Base-by-base conservation (phyloP, 2,888 invertebrate species). In the Scrobipalpa costella region DNA sequence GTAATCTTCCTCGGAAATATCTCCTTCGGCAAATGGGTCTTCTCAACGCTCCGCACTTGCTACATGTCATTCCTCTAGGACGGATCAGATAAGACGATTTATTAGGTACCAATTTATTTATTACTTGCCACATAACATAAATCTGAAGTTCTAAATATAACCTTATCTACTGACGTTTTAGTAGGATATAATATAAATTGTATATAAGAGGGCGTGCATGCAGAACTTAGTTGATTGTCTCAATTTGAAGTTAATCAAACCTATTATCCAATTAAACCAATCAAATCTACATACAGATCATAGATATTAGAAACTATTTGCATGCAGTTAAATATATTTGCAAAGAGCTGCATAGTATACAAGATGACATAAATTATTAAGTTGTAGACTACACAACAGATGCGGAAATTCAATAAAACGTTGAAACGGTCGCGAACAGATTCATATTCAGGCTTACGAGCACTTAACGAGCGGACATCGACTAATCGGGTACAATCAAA, bases 401-500 rank as follows among this genome's bases (percentile, higher is more conserved):
- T 69, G 65, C 55, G 68, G 71, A 69, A 74, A 66, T 65, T 69
- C 63, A 69, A 68, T 74, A 70, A 73, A 73, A 67, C 66, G 69
- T 63, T 70, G 57, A 63, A 63, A 61, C 57, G 66, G 63, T 58
- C 57, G 62, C 44, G 13, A 34, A 61, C 49, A 67, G 68, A 67
- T 69, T 70, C 72, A 71, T 64, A 57, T 61, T 65, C 63, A 65
- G 63, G 74, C 79, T 80, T 79, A 80, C 73, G 76, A 78, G 74
- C 71, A 68, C 79, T 77, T 80, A 79, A 80, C 78, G 77, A 81
- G 77, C 74, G 72, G 73, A 77, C 72, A 80, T 82, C 81, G 78
- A 76, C 78, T 80, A 85, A 85, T 85, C 80, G 79, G 78, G 78
- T 79, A 78, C 83, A 84, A 84, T 84, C 79, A 80, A 82, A 82